phyloP scores from a whole-genome alignment of 2,797 vertebrate species.

The Cyclopterus lumpus region DNA sequence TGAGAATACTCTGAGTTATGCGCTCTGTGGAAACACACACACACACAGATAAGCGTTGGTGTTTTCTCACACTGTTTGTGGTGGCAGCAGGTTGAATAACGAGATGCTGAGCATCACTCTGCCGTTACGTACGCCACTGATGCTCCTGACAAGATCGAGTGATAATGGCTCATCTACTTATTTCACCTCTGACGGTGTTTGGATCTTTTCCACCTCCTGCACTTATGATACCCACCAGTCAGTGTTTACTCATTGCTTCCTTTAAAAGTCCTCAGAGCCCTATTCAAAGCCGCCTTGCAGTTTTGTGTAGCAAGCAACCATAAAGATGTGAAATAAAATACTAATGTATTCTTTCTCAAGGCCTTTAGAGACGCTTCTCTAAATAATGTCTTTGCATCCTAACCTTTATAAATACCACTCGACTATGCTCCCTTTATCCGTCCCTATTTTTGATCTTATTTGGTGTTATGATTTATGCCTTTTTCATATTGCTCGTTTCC shows the following conservation, averaged over 20 bases:
- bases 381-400: not conserved
- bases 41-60: slow-evolving; percentile 12
- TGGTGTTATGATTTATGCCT: not conserved
- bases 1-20: slow-evolving; percentile 91
- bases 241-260: slow-evolving; percentile 36
- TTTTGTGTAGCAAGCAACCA: slow-evolving; percentile 33
- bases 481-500: not conserved
- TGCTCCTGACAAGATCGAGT: not conserved
- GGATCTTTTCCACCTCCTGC: slow-evolving; percentile 16
- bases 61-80: not conserved
- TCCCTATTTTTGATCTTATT: not conserved
- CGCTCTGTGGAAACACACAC: slow-evolving; percentile 79
- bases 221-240: slow-evolving; percentile 20
- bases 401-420: slow-evolving; percentile 15
- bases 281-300: slow-evolving; percentile 1
- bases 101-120: slow-evolving; percentile 10
- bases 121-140: not conserved
- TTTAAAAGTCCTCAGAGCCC: slow-evolving; percentile 35
- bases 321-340: slow-evolving; percentile 38
- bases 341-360: slow-evolving; percentile 19
- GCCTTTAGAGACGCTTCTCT: slow-evolving; percentile 22
- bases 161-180: slow-evolving; percentile 16
- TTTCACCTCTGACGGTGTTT: not conserved
- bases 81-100: slow-evolving; percentile 5
- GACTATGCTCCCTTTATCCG: not conserved